These are phyloP conservation scores for Mesembrinibis cayennensis DNA, from an alignment of 2,113 vertebrate species.

Conservation along the genomic window DNA sequence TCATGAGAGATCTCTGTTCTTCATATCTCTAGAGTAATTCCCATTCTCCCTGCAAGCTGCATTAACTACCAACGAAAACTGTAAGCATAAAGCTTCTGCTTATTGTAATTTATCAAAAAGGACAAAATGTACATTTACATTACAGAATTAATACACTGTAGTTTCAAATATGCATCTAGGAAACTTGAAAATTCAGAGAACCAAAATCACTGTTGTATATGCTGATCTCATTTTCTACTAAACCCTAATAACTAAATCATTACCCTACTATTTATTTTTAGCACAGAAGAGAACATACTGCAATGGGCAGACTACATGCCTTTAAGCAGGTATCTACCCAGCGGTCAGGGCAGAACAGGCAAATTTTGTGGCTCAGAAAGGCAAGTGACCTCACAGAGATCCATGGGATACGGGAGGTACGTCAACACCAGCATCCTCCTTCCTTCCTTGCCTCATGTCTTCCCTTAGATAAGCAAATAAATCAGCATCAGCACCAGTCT, in stretches of 20 bases:
- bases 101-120: background rate
- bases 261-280: background rate
- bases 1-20: background rate
- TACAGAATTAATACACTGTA: background rate
- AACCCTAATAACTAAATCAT: background rate
- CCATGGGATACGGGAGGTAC: fast-evolving
- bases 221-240: background rate
- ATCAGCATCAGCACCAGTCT: background rate
- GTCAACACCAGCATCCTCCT: background rate
- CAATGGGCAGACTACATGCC: background rate
- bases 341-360: background rate
- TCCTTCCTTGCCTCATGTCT: background rate
- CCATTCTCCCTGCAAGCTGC: background rate
- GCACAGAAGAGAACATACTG: background rate
- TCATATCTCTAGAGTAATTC: background rate
- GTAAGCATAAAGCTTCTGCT: background rate
- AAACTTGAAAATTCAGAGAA: background rate
- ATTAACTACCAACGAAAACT: background rate
- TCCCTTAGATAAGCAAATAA: background rate
- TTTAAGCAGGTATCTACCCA: background rate
- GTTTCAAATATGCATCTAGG: background rate
- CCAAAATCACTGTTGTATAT: background rate
- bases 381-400: background rate
- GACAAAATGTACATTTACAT: background rate
- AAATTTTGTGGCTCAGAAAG: background rate